These are phyloP conservation scores for Lycocerus yunnanus DNA, from an alignment of 2,888 invertebrate species.

Conservation along the genomic window DNA sequence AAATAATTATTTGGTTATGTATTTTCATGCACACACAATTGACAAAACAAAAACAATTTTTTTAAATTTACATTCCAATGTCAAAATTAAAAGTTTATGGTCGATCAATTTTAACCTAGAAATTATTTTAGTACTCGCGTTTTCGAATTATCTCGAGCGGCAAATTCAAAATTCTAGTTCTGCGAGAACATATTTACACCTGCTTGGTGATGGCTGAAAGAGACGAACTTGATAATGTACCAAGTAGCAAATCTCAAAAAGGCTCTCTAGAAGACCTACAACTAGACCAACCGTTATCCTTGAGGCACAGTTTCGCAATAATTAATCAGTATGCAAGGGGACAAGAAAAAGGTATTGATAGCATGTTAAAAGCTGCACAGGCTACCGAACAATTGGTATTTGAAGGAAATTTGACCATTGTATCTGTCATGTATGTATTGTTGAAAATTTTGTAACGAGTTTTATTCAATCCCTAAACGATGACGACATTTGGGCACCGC, in stretches of 20 bases:
- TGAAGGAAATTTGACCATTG: slow-evolving; percentile 41
- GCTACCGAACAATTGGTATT: slow-evolving; percentile 39
- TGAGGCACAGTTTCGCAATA: slow-evolving; percentile 18
- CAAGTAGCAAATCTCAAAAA: slow-evolving; percentile 18
- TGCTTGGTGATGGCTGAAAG: slow-evolving; percentile 1
- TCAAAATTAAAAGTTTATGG: slow-evolving; percentile 24
- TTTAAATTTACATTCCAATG: slow-evolving; percentile 12
- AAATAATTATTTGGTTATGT: too few species aligned
- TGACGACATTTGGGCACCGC: too few species aligned
- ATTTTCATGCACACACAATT: slow-evolving; percentile 3
- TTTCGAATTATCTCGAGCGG: slow-evolving; percentile 3
- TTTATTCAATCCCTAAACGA: too few species aligned
- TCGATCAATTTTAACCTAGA: slow-evolving; percentile 16
- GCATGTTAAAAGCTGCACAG: slow-evolving; percentile 19
- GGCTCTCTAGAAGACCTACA: slow-evolving; percentile 14
- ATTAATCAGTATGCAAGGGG: slow-evolving; percentile 28
- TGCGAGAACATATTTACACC: too few species aligned
- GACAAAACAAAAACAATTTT: slow-evolving; percentile 15
- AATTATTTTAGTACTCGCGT: slow-evolving; percentile 3
- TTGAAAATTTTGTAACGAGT: too few species aligned
- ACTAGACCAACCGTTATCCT: too few species aligned
- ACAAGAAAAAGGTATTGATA: slow-evolving; percentile 17
- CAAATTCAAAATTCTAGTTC: slow-evolving; percentile 16
- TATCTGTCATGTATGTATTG: slow-evolving; percentile 36
- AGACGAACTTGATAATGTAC: background rate